Percentiles rank a stretch among this genome's conserved stretches.
Evolutionary conservation across 2,113 vertebrate genomes (phyloP).

Genomic region (Bombycilla garrulus): DNA sequence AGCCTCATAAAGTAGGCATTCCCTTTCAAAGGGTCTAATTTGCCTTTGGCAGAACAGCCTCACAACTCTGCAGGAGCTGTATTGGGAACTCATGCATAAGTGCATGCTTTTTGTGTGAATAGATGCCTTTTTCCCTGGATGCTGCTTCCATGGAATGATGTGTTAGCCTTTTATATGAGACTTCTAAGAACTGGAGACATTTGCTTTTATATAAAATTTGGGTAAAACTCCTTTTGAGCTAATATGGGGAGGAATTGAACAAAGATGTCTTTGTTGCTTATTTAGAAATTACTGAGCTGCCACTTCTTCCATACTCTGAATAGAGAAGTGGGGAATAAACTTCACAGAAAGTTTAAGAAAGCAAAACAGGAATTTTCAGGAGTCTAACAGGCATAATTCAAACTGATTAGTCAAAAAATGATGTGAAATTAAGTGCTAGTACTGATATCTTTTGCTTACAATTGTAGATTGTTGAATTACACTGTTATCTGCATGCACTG

Average conservation of each 20-base stretch:
- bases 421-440: background rate
- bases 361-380: background rate
- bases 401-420: background rate
- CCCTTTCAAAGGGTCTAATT: conserved; percentile 1
- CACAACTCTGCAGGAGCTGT: background rate
- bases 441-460: background rate
- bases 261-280: background rate
- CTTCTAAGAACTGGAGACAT: background rate
- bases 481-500: background rate
- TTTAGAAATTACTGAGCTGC: background rate
- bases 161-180: background rate
- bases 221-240: background rate
- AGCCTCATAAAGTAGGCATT: background rate
- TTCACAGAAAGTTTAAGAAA: background rate
- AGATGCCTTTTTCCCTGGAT: conserved; percentile 13
- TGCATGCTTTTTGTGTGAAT: background rate
- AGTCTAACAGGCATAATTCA: background rate
- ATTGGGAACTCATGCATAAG: background rate
- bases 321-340: background rate
- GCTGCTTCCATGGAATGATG: background rate
- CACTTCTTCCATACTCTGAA: background rate
- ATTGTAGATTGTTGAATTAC: background rate
- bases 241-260: background rate
- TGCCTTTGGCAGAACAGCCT: conserved; percentile 13
- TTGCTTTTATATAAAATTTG: conserved; percentile 13